Evolutionary conservation across 1,140 invertebrate genomes (phyloP).

Genomic region (Temnothorax curvispinosus): DNA sequence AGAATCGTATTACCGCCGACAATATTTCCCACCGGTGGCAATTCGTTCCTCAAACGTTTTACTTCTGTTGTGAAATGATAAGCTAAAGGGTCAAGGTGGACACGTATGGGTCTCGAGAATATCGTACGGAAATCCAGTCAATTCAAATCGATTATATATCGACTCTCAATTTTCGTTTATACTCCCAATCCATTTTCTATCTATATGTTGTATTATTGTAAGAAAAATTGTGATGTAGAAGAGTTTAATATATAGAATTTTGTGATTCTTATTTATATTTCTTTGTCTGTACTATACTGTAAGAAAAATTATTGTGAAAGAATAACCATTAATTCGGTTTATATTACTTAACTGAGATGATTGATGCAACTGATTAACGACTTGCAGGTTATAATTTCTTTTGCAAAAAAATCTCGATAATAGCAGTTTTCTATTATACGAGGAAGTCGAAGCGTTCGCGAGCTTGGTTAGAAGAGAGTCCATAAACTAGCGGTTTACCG

Average conservation of each 20-base stretch:
- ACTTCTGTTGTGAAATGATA: constrained; percentile 30
- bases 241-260: background rate
- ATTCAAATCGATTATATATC: background rate
- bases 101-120: background rate
- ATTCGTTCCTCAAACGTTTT: constrained; percentile 27
- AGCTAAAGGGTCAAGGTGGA: constrained; percentile 28
- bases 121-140: background rate
- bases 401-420: background rate
- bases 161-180: background rate
- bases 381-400: background rate
- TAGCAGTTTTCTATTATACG: background rate
- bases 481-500: constrained; percentile 42
- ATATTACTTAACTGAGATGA: background rate
- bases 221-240: background rate
- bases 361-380: background rate
- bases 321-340: background rate
- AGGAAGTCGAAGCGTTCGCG: background rate
- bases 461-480: constrained; percentile 14
- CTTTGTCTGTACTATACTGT: background rate
- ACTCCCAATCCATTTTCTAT: background rate
- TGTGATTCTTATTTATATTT: background rate
- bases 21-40: constrained; percentile 60
- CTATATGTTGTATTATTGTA: background rate
- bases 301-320: background rate
- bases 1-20: constrained; percentile 67